Evolutionary conservation across 2,888 invertebrate genomes (phyloP).

Genomic region (Drosophila meridionalis): DNA sequence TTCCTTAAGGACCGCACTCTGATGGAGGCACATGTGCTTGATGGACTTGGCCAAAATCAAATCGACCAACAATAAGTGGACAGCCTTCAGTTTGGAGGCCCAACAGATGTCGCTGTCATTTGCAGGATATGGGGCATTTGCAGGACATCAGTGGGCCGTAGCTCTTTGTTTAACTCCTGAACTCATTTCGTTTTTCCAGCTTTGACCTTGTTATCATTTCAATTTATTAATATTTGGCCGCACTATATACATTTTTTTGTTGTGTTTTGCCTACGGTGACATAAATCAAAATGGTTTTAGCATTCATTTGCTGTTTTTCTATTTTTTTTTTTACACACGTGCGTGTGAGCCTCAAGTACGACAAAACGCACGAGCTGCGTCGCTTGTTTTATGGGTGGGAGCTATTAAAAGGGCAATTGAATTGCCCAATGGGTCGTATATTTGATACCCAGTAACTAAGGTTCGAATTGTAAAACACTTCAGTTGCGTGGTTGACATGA

Average conservation of each 20-base stretch:
- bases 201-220: slow-evolving; percentile 52
- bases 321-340: slow-evolving; percentile 39
- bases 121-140: slow-evolving; percentile 41
- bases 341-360: slow-evolving; percentile 7
- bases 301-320: slow-evolving; percentile 25
- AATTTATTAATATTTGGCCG: slow-evolving; percentile 68
- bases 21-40: slow-evolving; percentile 56
- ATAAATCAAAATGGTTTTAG: slow-evolving; percentile 60
- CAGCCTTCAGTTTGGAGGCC: not conserved
- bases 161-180: slow-evolving; percentile 34
- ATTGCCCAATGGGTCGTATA: slow-evolving; percentile 35
- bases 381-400: slow-evolving; percentile 22
- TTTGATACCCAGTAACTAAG: slow-evolving; percentile 9
- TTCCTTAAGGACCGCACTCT: slow-evolving; percentile 1
- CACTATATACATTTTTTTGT: slow-evolving; percentile 33
- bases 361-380: slow-evolving; percentile 33
- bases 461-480: not conserved
- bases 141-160: slow-evolving; percentile 12
- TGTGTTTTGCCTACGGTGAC: slow-evolving; percentile 11
- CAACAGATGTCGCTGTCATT: slow-evolving; percentile 50
- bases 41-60: slow-evolving; percentile 56
- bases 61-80: slow-evolving; percentile 46
- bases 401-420: slow-evolving; percentile 37
- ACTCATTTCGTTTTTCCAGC: slow-evolving; percentile 15
- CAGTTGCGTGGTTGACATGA: not conserved